Conservation (phyloP, 2,797 vertebrate species). For the Mus caroli region DNA sequence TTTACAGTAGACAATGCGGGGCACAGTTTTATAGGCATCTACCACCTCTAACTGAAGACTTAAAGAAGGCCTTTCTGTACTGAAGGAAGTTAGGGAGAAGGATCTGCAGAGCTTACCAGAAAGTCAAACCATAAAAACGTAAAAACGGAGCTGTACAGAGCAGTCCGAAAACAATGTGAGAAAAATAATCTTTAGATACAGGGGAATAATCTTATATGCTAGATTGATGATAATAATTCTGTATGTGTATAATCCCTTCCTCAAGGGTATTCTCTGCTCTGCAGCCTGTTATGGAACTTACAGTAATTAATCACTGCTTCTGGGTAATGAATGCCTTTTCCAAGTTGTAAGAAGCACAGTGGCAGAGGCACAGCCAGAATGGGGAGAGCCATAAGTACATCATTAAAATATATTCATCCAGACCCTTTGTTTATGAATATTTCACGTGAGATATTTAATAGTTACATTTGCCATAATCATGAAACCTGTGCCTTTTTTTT, state of each 20-base stretch:
- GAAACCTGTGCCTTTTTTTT: neutral
- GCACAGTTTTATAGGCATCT: constrained; percentile 22
- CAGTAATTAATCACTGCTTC: neutral
- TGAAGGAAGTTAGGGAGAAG: neutral
- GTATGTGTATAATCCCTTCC: neutral
- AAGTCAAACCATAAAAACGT: neutral
- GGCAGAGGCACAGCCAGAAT: neutral
- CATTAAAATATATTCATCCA: neutral
- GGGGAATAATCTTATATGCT: neutral
- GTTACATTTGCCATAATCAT: neutral
- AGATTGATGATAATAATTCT: neutral
- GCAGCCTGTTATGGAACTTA: constrained; percentile 46
- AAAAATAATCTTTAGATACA: neutral
- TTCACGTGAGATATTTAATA: constrained; percentile 25
- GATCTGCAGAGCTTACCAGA: neutral
- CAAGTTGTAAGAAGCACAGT: neutral
- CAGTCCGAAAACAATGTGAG: neutral
- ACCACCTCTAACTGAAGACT: constrained; percentile 10
- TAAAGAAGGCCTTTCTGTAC: neutral
- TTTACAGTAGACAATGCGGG: neutral
- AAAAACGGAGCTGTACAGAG: neutral
- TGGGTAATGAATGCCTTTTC: neutral
- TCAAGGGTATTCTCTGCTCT: neutral
- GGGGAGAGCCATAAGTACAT: neutral
- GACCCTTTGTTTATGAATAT: neutral